A percentile compares a stretch with the other conserved stretches of the same genome.
phyloP scores from a whole-genome alignment of 2,113 vertebrate genomes.

The Calypte anna region DNA sequence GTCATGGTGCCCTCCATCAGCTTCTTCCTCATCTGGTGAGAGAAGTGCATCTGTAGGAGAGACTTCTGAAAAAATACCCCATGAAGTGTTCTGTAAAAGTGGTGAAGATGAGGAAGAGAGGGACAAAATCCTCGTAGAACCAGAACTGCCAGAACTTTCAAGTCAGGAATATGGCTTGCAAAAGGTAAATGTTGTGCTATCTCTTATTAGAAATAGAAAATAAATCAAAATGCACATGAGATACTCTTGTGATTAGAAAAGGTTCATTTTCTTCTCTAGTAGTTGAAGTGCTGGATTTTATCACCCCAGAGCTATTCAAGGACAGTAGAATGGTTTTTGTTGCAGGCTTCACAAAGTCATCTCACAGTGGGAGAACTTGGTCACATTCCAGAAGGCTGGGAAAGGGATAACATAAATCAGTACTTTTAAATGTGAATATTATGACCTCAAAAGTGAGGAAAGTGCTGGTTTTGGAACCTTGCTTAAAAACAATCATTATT shows the following conservation, averaged over 20 bases:
- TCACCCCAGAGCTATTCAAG: not conserved
- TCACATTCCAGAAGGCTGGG: not conserved
- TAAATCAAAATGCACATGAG: not conserved
- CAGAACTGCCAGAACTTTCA: constrained; percentile 88
- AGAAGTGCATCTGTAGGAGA: not conserved
- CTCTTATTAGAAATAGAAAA: not conserved
- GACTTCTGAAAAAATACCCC: not conserved
- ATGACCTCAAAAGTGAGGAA: not conserved
- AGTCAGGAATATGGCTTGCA: constrained; percentile 6
- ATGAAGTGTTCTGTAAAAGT: not conserved
- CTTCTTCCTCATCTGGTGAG: constrained; percentile 16
- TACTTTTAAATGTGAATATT: not conserved
- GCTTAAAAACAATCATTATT: not conserved
- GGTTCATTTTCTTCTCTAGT: not conserved
- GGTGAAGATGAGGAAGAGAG: constrained; percentile 8
- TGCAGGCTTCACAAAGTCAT: not conserved
- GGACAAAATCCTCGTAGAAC: constrained; percentile 73
- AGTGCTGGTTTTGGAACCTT: not conserved
- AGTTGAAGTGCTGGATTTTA: not conserved
- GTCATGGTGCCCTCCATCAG: not conserved
- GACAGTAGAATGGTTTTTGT: not conserved
- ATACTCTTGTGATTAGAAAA: not conserved
- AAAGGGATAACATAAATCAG: not conserved
- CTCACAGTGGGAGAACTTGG: not conserved
- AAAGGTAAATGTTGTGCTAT: constrained; percentile 59